A percentile compares a stretch with the other conserved stretches of the same genome.
Evolutionary conservation across 2,797 vertebrate species (phyloP).

Genomic region (Gymnocypris eckloni): DNA sequence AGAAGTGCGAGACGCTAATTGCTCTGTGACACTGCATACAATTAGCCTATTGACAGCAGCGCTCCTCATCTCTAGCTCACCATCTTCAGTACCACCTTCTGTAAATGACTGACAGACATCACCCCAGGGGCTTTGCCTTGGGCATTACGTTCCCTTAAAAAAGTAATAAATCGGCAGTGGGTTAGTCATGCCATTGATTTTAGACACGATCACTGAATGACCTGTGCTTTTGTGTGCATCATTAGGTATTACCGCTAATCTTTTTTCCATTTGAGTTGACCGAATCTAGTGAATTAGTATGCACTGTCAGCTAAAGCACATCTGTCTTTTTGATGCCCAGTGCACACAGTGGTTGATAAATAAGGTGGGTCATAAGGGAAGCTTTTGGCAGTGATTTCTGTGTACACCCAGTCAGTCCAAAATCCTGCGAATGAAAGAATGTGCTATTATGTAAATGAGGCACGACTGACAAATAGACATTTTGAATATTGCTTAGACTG

Average conservation of each 20-base stretch:
- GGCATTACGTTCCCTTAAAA: conserved; percentile 11
- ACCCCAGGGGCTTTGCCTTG: conserved; percentile 23
- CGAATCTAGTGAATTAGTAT: conserved; percentile 19
- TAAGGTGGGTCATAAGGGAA: conserved; percentile 13
- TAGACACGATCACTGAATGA: conserved; percentile 24
- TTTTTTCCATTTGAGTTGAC: conserved; percentile 27
- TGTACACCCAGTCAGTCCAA: conserved; percentile 35
- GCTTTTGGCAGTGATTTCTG: conserved; percentile 32
- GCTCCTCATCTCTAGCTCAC: conserved; percentile 9
- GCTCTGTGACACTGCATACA: conserved; percentile 57
- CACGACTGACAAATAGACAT: conserved; percentile 42
- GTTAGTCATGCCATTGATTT: conserved; percentile 44
- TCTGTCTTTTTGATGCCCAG: conserved; percentile 23
- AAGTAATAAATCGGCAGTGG: conserved; percentile 29
- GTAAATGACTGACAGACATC: conserved; percentile 47
- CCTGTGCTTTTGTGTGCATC: conserved; percentile 29
- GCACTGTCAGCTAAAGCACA: not conserved
- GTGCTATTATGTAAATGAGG: conserved; percentile 50
- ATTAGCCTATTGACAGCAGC: conserved; percentile 42
- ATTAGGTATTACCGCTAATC: conserved; percentile 31
- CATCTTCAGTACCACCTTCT: conserved; percentile 22
- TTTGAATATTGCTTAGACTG: conserved; percentile 56
- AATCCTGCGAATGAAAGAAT: conserved; percentile 43
- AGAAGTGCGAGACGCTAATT: conserved; percentile 51
- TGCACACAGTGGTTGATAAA: conserved; percentile 10